A percentile compares a stretch with the other conserved stretches of the same genome.
phyloP scores from a whole-genome alignment of 2,888 invertebrate genomes.

The Biston betularia region DNA sequence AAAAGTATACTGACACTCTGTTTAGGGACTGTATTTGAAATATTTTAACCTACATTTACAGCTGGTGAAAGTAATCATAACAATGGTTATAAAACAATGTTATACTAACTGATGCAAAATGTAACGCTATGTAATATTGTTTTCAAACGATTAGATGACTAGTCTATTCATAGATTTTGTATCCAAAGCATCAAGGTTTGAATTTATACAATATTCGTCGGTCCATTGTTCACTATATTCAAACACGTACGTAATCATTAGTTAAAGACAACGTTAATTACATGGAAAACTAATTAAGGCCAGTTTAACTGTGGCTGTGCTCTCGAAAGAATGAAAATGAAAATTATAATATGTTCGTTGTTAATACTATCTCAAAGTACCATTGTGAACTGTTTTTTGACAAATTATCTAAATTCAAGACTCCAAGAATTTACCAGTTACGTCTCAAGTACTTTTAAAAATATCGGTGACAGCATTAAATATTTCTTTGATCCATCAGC shows the following conservation, averaged over 20 bases:
- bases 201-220: constrained; percentile 15
- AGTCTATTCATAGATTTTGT: constrained; percentile 27
- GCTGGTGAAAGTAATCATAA: not conserved
- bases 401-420: constrained; percentile 48
- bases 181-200: constrained; percentile 7
- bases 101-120: not conserved
- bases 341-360: constrained; percentile 38
- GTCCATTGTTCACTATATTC: constrained; percentile 41
- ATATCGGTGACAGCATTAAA: constrained; percentile 13
- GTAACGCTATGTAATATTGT: not conserved
- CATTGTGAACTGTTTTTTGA: constrained; percentile 49
- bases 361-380: constrained; percentile 44
- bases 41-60: not conserved
- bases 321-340: constrained; percentile 38
- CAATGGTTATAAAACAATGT: not conserved
- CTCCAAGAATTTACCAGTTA: constrained; percentile 13
- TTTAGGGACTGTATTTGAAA: not conserved
- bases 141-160: constrained; percentile 22
- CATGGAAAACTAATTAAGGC: not conserved
- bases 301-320: constrained; percentile 29
- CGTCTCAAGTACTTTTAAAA: not conserved
- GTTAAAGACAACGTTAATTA: not conserved
- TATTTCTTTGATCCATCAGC: constrained; percentile 8
- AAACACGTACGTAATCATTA: constrained; percentile 30
- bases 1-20: constrained; percentile 6